Evolutionary conservation across 2,888 invertebrate genomes (phyloP).

Genomic region (Amiota communis): DNA sequence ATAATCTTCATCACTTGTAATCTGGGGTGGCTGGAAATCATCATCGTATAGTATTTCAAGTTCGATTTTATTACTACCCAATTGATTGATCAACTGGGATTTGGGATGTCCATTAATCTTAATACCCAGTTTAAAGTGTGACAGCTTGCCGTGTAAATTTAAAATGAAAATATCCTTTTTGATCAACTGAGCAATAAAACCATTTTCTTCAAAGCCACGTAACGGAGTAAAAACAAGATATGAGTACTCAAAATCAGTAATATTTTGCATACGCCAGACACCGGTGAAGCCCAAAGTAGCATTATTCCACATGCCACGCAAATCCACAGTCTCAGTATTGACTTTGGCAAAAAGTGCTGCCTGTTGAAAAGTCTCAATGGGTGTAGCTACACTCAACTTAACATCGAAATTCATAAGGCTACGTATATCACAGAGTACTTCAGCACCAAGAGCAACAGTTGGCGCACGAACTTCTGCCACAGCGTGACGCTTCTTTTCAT

Average conservation of each 20-base stretch:
- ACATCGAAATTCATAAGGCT: conserved; percentile 82
- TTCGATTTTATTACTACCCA: conserved; percentile 63
- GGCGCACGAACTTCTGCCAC: conserved; percentile 83
- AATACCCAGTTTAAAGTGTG: conserved; percentile 78
- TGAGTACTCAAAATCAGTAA: conserved; percentile 84
- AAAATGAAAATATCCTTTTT: conserved; percentile 79
- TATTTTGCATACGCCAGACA: conserved; percentile 77
- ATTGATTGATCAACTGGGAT: conserved; percentile 66
- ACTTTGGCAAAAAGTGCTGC: conserved; percentile 81
- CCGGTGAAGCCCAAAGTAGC: conserved; percentile 85
- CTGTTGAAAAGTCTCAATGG: conserved; percentile 81
- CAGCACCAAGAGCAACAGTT: conserved; percentile 80
- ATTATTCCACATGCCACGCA: conserved; percentile 83
- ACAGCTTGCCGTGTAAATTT: conserved; percentile 81
- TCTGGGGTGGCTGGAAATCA: conserved; percentile 64
- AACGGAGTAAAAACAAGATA: conserved; percentile 85
- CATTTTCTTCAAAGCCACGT: conserved; percentile 85
- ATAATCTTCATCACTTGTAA: conserved; percentile 51
- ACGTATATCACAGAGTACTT: conserved; percentile 78
- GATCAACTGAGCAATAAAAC: conserved; percentile 80
- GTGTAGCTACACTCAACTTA: conserved; percentile 82
- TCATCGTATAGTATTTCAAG: conserved; percentile 70
- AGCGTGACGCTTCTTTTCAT: conserved; percentile 80
- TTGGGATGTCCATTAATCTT: conserved; percentile 69
- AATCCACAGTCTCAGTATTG: conserved; percentile 81